Conservation (phyloP, 2,113 vertebrate genomes). For the Coryphaenoides rupestris region DNA sequence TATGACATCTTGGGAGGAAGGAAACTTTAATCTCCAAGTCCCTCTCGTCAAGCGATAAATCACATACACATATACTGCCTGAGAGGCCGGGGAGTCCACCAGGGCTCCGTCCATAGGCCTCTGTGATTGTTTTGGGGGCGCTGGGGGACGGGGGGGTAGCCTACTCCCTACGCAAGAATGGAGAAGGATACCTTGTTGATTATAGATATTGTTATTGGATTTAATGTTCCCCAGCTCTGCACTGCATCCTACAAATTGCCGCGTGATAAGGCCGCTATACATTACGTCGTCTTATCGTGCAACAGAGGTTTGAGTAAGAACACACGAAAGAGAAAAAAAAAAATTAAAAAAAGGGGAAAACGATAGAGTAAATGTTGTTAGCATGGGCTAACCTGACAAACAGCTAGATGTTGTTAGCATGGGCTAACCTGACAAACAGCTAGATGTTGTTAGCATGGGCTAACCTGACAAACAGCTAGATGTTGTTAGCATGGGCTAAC, state of each 20-base stretch:
- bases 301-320: conserved; percentile 22
- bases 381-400: too few relatives aligned
- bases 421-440: too few relatives aligned
- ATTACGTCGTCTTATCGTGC: conserved; percentile 38
- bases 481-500: not conserved
- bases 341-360: not conserved
- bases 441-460: not conserved
- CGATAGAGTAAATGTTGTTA: conserved; percentile 8
- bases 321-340: too few relatives aligned
- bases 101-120: too few relatives aligned
- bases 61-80: too few relatives aligned
- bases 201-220: conserved; percentile 21
- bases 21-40: too few relatives aligned
- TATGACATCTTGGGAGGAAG: too few relatives aligned
- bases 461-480: not conserved
- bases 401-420: too few relatives aligned
- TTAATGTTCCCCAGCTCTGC: conserved; percentile 23
- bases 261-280: conserved; percentile 34
- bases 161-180: not conserved
- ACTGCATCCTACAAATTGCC: conserved; percentile 39
- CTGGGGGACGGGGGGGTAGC: too few relatives aligned
- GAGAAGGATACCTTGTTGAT: conserved; percentile 19
- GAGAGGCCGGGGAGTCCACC: too few relatives aligned
- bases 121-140: too few relatives aligned
- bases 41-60: too few relatives aligned